A percentile compares a stretch with the other conserved stretches of the same genome.
These are phyloP conservation scores for Ophion obscuratus DNA, from an alignment of 2,888 invertebrate species.

Conservation along the genomic window DNA sequence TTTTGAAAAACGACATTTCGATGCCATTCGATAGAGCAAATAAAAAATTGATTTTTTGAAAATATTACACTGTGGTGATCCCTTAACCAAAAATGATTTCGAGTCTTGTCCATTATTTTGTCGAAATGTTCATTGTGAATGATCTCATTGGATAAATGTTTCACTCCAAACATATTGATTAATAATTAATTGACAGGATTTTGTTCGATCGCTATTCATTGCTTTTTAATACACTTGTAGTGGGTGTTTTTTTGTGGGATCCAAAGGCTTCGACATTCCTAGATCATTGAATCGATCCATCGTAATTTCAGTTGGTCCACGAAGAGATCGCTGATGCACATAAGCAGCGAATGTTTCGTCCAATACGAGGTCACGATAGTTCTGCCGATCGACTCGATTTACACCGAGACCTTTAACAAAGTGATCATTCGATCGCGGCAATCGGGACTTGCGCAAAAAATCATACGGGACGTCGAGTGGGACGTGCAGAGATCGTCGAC, in stretches of 20 bases:
- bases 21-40: too few relatives aligned
- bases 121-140: background rate
- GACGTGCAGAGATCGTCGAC: conserved; percentile 87
- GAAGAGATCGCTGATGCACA: conserved; percentile 89
- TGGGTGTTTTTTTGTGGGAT: background rate
- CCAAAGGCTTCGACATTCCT: background rate
- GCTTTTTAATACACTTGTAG: background rate
- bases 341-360: conserved; percentile 91
- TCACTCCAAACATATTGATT: background rate
- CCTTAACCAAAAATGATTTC: background rate
- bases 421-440: conserved; percentile 88
- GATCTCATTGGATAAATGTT: background rate
- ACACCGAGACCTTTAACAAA: conserved; percentile 86
- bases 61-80: too few relatives aligned
- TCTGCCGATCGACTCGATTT: conserved; percentile 88
- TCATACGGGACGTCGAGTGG: conserved; percentile 90
- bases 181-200: background rate
- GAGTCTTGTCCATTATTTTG: background rate
- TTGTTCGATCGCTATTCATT: background rate
- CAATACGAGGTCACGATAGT: conserved; percentile 89
- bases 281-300: conserved; percentile 19
- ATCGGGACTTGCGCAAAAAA: conserved; percentile 88
- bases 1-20: too few relatives aligned
- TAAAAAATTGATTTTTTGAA: too few relatives aligned
- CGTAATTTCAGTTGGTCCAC: conserved; percentile 80